Base-by-base conservation (phyloP, 2,113 vertebrate species). In the Harpagus bidentatus region DNA sequence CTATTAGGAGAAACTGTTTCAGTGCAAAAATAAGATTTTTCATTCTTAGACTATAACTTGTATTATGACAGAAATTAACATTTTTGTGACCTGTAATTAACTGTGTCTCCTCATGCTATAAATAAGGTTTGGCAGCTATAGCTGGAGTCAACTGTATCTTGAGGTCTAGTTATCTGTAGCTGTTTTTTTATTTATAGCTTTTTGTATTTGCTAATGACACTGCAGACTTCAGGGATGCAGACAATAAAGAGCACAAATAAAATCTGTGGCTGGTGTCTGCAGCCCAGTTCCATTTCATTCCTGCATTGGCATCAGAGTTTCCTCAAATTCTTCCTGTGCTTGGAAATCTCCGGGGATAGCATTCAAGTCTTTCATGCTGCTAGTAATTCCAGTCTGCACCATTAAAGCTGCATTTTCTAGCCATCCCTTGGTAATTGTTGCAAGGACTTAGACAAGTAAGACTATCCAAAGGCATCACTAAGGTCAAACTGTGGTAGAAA, bases 401-500 rank as follows among this genome's bases (percentile, higher is more conserved):
- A 97, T 97, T 97, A 97, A 91, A 93, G 69, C 92, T 90, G 94
- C 95, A 53, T 98, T 98, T 98, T 95, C 97, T 26, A 93, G 94
- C 92, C 6, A 6, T 96, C 97, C 97, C 96, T 96, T 96, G 97
- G 95, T 98, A 98, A 98, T 97, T 98, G 97, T 96, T 97, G 96
- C 94, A 93, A 97, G 90, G 95, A 97, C 97, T 97, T 93, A 91
- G 97, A 98, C 98, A 98, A 97, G 98, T 88, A 88, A 53, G 96
- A 97, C 97, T 97, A 97, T 97, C 97, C 98, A 98, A 98, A 98
- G 98, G 97, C 98, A 98, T 97, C 84, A 25, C 69, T 96, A 98
- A 99, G 98, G 98, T 98, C 98, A 98, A 92, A 96, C 94, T 66
- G 78, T 97, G 97, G 95, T 86, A 71, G 97, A 96, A 95, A 95